phyloP scores from a whole-genome alignment of 2,888 invertebrate genomes.

The Acanthosepion lycidas region DNA sequence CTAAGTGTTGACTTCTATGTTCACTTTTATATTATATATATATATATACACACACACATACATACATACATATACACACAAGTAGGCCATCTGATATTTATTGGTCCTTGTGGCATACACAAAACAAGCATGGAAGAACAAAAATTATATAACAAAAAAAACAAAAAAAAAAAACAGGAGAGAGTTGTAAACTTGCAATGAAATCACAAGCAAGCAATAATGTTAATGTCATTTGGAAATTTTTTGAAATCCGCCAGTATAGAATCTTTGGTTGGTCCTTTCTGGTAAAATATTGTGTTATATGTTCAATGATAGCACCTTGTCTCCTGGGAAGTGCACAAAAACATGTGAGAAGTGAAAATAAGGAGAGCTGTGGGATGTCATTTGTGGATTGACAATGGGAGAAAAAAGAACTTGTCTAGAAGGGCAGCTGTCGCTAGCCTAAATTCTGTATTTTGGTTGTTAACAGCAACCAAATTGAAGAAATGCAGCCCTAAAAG shows the following conservation, averaged over 20 bases:
- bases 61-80: too few relatives aligned
- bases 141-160: neutral
- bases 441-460: neutral
- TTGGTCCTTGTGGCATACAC: neutral
- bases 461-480: neutral
- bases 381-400: neutral
- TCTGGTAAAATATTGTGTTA: neutral
- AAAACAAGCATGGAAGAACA: neutral
- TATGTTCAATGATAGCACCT: conserved; percentile 6
- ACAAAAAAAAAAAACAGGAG: too few relatives aligned
- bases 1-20: too few relatives aligned
- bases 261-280: neutral
- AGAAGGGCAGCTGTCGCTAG: neutral
- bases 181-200: neutral
- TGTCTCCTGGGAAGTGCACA: neutral
- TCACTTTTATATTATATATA: too few relatives aligned
- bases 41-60: neutral
- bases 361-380: neutral
- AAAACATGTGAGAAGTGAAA: conserved; percentile 34
- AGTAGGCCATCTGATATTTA: neutral
- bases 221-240: neutral
- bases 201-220: neutral
- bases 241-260: neutral
- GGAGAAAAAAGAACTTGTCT: neutral
- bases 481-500: neutral